Conservation (phyloP, 1,140 invertebrate genomes). For the Scaptomyza pallida region DNA sequence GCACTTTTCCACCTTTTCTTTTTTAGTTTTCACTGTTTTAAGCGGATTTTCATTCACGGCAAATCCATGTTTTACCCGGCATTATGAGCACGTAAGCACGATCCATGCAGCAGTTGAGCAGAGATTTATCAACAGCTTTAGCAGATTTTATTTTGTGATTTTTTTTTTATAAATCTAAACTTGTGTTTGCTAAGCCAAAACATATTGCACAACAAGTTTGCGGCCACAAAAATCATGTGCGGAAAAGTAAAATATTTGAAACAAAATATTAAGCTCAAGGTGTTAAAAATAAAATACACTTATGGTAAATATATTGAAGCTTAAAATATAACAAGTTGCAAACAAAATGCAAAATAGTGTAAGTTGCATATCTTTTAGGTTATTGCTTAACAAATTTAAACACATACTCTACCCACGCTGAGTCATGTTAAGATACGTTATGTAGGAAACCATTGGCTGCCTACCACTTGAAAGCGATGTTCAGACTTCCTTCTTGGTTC, state of each 20-base stretch:
- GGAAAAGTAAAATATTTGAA: not conserved
- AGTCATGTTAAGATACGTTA: not conserved
- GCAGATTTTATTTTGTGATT: not conserved
- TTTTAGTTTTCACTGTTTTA: not conserved
- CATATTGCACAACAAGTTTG: not conserved
- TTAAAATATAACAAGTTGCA: not conserved
- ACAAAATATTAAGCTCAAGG: not conserved
- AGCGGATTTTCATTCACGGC: not conserved
- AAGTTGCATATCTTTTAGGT: not conserved
- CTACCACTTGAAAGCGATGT: constrained; percentile 15
- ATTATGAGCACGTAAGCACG: not conserved
- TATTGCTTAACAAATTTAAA: not conserved
- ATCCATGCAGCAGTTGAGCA: not conserved
- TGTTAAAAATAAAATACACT: not conserved
- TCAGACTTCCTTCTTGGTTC: constrained; percentile 5
- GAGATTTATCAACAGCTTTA: not conserved
- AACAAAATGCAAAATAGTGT: not conserved
- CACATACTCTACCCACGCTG: not conserved
- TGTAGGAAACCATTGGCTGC: constrained; percentile 3
- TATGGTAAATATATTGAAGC: no score
- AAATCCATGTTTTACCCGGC: not conserved
- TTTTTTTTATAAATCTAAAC: not conserved
- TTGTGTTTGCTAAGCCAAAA: not conserved
- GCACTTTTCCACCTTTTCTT: not conserved
- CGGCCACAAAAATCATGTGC: not conserved